Evolutionary conservation across 2,888 invertebrate species (phyloP).

Genomic region (Drosophila subsilvestris): DNA sequence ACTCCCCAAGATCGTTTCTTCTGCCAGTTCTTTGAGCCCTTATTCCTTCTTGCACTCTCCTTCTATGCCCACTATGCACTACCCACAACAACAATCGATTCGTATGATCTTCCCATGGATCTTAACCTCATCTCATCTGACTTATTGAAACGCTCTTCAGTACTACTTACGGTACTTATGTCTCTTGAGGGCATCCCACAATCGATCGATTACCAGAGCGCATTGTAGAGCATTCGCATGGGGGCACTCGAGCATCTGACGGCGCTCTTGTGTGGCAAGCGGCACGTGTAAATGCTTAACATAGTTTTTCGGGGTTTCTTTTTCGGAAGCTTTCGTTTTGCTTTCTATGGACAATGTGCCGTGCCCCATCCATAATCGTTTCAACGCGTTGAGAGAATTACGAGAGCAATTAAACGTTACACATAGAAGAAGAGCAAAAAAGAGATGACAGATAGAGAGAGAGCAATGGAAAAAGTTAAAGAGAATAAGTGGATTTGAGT

Average conservation of each 20-base stretch:
- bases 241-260: constrained; percentile 1
- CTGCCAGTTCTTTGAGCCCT: not conserved
- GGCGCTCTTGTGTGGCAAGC: constrained; percentile 53
- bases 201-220: constrained; percentile 1
- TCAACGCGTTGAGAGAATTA: constrained; percentile 64
- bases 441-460: constrained; percentile 4
- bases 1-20: not conserved
- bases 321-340: constrained; percentile 62
- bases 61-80: not conserved
- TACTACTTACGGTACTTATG: not conserved
- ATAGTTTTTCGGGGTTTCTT: constrained; percentile 58
- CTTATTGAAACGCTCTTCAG: not conserved
- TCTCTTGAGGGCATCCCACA: constrained; percentile 1
- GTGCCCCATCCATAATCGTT: constrained; percentile 55
- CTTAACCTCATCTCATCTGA: not conserved
- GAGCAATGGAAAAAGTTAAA: not conserved
- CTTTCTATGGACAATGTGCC: constrained; percentile 65
- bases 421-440: not conserved
- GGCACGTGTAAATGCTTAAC: constrained; percentile 79
- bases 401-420: constrained; percentile 65
- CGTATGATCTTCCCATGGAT: not conserved
- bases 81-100: not conserved
- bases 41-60: not conserved
- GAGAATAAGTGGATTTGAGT: not conserved
- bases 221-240: constrained; percentile 28